A percentile compares a stretch with the other conserved stretches of the same genome.
These are phyloP conservation scores for Acanthurus lineatus DNA, from an alignment of 2,797 vertebrate genomes.

Conservation along the genomic window DNA sequence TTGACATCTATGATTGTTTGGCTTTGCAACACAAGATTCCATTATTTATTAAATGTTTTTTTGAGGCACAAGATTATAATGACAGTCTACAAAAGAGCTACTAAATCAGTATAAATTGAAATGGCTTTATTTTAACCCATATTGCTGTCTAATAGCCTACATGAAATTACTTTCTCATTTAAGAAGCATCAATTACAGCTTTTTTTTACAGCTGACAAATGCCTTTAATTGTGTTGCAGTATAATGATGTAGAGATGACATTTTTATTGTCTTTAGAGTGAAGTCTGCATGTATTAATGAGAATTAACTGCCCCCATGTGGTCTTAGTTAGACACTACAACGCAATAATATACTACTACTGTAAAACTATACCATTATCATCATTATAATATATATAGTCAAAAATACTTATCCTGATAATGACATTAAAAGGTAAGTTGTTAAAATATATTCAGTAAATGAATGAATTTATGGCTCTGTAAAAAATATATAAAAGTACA, in stretches of 20 bases:
- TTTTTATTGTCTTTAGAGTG: neutral
- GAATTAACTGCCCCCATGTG: slow-evolving; percentile 26
- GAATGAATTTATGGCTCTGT: too few species aligned
- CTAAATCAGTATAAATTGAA: neutral
- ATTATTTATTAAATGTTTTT: neutral
- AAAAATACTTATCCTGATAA: too few species aligned
- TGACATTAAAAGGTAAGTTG: too few species aligned
- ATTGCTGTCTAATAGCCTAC: too few species aligned
- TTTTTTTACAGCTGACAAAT: neutral
- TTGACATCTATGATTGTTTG: neutral
- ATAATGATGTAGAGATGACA: neutral
- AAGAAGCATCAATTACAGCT: neutral
- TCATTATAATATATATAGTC: too few species aligned
- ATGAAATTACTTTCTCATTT: too few species aligned
- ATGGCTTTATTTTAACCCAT: too few species aligned
- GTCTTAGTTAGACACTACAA: neutral
- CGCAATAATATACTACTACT: fast-evolving
- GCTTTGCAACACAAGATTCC: neutral
- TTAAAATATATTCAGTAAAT: too few species aligned
- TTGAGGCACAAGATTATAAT: neutral
- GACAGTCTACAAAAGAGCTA: too few species aligned
- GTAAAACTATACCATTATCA: too few species aligned
- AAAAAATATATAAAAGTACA: too few species aligned
- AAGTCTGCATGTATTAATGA: neutral
- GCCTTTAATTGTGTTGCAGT: neutral